Percentiles rank a stretch among this genome's conserved stretches.
These are phyloP conservation scores for Galeopterus variegatus DNA, from an alignment of 2,113 vertebrate species.

Conservation along the genomic window DNA sequence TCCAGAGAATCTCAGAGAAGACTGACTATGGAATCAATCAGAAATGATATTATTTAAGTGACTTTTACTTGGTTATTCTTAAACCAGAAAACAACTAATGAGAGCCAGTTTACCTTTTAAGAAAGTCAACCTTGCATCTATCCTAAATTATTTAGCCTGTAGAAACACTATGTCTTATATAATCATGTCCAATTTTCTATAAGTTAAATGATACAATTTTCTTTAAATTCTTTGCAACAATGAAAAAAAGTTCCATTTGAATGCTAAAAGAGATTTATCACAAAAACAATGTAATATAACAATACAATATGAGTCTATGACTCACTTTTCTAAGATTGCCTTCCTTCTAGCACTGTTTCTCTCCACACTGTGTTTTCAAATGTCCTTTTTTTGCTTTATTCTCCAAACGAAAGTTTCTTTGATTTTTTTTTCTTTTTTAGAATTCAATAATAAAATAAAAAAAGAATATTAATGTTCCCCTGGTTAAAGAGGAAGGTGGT, in stretches of 20 bases:
- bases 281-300: background rate
- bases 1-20: background rate
- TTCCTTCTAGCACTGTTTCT: background rate
- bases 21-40: background rate
- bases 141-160: background rate
- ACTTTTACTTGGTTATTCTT: background rate
- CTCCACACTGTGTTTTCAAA: background rate
- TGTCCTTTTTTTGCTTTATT: background rate
- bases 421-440: background rate
- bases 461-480: background rate
- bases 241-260: background rate
- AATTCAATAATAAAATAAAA: background rate
- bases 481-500: background rate
- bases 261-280: background rate
- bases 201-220: background rate
- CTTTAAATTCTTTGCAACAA: background rate
- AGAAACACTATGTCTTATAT: background rate
- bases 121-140: background rate
- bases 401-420: background rate
- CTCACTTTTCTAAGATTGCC: background rate
- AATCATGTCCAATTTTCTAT: background rate
- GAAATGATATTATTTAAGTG: background rate
- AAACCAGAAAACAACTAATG: background rate
- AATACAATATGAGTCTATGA: slow-evolving; percentile 30
- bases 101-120: background rate